These are phyloP conservation scores for Conus betulinus DNA, from an alignment of 1,140 invertebrate genomes.

Conservation along the genomic window DNA sequence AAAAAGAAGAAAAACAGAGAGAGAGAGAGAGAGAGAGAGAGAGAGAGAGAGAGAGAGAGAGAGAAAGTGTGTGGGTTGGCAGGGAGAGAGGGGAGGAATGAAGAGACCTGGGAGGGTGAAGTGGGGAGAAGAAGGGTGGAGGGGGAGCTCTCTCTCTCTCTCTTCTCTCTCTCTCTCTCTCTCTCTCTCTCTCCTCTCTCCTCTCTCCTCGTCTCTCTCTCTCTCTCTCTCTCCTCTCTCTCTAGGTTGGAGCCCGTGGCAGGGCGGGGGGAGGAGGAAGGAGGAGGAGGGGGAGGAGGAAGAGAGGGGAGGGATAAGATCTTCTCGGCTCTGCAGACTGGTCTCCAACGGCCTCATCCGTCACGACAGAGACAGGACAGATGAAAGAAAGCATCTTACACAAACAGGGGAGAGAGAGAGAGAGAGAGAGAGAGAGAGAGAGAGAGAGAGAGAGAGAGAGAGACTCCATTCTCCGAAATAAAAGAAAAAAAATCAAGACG, in stretches of 20 bases:
- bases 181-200: no score
- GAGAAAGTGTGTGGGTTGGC: background rate
- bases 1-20: background rate
- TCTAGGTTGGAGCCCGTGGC: background rate
- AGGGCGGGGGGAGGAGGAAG: background rate
- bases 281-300: background rate
- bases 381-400: slow-evolving; percentile 9
- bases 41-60: no score
- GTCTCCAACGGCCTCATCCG: background rate
- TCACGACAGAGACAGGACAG: slow-evolving; percentile 2
- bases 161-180: no score
- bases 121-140: background rate
- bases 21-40: background rate
- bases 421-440: slow-evolving; percentile 64
- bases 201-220: no score
- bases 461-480: no score
- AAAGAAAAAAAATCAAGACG: no score
- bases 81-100: background rate
- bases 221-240: no score
- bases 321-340: background rate
- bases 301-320: slow-evolving; percentile 66
- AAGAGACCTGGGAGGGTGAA: background rate
- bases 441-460: background rate
- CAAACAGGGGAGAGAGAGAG: slow-evolving; percentile 5
- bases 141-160: background rate